A percentile compares a stretch with the other conserved stretches of the same genome.
Evolutionary conservation across 1,140 invertebrate genomes (phyloP).

Genomic region (Zaprionus capensis): DNA sequence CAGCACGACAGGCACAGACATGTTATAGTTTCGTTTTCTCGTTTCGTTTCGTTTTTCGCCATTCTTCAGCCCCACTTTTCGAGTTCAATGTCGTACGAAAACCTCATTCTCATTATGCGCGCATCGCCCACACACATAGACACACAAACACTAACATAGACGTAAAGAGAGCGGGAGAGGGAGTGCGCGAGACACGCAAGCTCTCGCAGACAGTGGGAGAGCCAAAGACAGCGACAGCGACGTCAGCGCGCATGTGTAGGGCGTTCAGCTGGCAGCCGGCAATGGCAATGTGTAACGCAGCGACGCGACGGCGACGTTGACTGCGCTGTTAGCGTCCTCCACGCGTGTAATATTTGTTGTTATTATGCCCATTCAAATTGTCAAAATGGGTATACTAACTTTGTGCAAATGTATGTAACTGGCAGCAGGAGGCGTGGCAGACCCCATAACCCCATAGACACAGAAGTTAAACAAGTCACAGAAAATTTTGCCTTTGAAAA

Average conservation of each 20-base stretch:
- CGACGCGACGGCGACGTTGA: conserved; percentile 9
- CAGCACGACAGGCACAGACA: conserved; percentile 44
- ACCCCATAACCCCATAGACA: too few relatives aligned
- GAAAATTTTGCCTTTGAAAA: too few relatives aligned
- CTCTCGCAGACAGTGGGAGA: conserved; percentile 5
- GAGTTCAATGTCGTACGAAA: conserved; percentile 82
- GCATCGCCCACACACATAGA: conserved; percentile 45
- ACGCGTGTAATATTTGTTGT: conserved; percentile 47
- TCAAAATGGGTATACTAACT: too few relatives aligned
- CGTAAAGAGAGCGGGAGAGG: conserved; percentile 15
- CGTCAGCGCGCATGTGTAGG: conserved; percentile 47
- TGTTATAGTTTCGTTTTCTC: conserved; percentile 49
- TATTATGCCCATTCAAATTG: neutral
- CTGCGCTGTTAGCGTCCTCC: conserved; percentile 39
- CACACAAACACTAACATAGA: conserved; percentile 22
- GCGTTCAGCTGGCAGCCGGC: conserved; percentile 39
- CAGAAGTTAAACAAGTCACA: too few relatives aligned
- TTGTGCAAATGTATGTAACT: too few relatives aligned
- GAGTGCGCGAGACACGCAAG: conserved; percentile 11
- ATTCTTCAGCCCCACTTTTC: conserved; percentile 68
- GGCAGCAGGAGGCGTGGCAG: too few relatives aligned
- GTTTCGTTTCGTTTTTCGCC: conserved; percentile 29
- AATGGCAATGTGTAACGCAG: conserved; percentile 18
- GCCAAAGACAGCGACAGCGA: neutral
- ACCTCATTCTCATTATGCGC: conserved; percentile 78